Evolutionary conservation across 1,140 invertebrate species (phyloP).

Genomic region (Polypedilum pembai): DNA sequence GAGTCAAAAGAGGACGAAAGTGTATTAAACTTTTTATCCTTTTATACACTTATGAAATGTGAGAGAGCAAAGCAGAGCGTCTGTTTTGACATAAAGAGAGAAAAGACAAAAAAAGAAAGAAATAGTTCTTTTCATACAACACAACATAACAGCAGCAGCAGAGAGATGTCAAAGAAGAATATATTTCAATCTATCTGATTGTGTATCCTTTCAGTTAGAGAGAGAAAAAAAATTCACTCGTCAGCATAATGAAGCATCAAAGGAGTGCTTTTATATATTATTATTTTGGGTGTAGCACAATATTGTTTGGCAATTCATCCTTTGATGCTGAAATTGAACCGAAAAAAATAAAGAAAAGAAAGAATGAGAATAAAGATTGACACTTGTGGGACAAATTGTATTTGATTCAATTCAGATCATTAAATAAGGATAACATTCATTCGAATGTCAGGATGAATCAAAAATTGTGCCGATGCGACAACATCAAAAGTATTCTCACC

Average conservation of each 20-base stretch:
- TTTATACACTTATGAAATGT: background rate
- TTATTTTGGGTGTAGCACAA: conserved; percentile 2
- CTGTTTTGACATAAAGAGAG: conserved; percentile 4
- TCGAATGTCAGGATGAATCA: background rate
- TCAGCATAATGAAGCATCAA: conserved; percentile 17
- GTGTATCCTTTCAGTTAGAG: background rate
- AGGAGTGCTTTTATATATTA: conserved; percentile 1
- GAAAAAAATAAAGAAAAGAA: background rate
- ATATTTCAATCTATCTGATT: conserved; percentile 19
- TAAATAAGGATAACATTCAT: background rate
- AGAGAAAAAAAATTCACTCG: background rate
- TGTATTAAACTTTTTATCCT: conserved; percentile 28
- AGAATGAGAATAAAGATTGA: conserved; percentile 1
- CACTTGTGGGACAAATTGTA: conserved; percentile 5
- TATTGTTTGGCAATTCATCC: background rate
- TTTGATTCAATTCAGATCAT: conserved; percentile 1
- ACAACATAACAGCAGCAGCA: background rate
- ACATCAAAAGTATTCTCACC: background rate
- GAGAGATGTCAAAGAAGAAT: conserved; percentile 12
- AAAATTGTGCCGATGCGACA: conserved; percentile 5
- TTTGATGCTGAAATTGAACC: background rate
- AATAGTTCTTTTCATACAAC: background rate
- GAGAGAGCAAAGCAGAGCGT: no score
- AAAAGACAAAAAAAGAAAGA: background rate
- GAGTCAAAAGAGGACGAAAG: conserved; percentile 20